Evolutionary conservation across 2,797 vertebrate species (phyloP).

Genomic region (Peromyscus nudipes): DNA sequence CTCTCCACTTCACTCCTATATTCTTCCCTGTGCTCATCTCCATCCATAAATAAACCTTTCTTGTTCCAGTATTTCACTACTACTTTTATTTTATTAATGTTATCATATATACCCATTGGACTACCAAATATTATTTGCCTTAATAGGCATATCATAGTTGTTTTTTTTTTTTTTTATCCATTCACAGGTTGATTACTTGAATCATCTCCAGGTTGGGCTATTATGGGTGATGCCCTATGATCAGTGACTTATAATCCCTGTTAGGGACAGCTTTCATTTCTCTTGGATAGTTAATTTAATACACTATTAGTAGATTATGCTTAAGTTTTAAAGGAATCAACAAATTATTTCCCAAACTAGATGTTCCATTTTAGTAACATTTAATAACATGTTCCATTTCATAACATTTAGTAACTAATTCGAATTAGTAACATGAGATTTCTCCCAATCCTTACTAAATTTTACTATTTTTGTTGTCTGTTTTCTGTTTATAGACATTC

Average conservation of each 20-base stretch:
- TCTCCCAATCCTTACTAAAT: background rate
- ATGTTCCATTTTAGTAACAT: background rate
- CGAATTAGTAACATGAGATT: background rate
- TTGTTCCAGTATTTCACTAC: too few species aligned
- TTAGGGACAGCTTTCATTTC: background rate
- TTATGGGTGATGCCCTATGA: background rate
- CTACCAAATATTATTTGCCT: background rate
- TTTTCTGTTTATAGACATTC: background rate
- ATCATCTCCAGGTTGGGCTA: background rate
- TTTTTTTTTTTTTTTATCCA: constrained; percentile 9
- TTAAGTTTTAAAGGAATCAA: background rate
- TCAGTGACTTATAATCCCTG: background rate
- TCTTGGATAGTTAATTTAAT: background rate
- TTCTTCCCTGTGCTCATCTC: background rate
- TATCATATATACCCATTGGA: background rate
- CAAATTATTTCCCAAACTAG: background rate
- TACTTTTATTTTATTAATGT: background rate
- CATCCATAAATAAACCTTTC: background rate
- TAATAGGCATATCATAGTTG: background rate
- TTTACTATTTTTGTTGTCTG: background rate
- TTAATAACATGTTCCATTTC: background rate
- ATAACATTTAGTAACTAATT: background rate
- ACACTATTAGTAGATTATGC: background rate
- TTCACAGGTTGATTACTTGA: background rate
- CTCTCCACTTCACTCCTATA: too few species aligned